Conservation (phyloP, 2,113 vertebrate genomes). For the Saguinus imperator region DNA sequence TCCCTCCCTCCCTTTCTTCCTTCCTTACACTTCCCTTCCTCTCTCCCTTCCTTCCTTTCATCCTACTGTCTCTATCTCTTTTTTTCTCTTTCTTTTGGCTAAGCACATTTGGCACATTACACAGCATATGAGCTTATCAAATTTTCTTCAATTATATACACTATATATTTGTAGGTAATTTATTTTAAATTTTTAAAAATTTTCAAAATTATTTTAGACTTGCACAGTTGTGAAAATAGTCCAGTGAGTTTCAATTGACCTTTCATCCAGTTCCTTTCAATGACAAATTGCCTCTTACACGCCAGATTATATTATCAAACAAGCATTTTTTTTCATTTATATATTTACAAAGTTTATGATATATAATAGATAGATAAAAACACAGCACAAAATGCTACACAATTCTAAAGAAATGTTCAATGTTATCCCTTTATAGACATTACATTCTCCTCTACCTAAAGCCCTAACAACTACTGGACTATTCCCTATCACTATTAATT, state of each 20-base stretch:
- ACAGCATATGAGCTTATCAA: background rate
- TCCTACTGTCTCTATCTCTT: too few species aligned
- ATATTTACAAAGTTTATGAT: background rate
- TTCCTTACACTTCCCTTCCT: too few species aligned
- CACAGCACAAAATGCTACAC: background rate
- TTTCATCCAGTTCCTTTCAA: background rate
- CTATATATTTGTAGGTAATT: background rate
- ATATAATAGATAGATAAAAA: too few species aligned
- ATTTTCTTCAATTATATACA: background rate
- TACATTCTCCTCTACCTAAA: background rate
- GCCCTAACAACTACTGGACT: too few species aligned
- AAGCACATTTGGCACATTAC: background rate
- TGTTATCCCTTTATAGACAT: background rate
- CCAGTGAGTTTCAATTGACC: background rate
- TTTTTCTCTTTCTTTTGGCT: background rate
- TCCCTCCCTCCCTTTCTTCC: too few species aligned
- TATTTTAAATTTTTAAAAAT: background rate
- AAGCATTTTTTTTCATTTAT: background rate
- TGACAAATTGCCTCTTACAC: background rate
- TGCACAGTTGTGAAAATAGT: background rate
- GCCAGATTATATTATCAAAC: background rate
- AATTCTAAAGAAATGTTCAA: background rate
- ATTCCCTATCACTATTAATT: background rate
- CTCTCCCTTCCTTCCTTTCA: too few species aligned
- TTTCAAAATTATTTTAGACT: background rate